Percentiles rank a stretch among this genome's conserved stretches.
Conservation (phyloP, 2,113 vertebrate genomes). For the cat (Felis catus) region F.catus_Fca126_mat1.0 CM031413.1:67058501-67059000, state of each 20-base stretch:
- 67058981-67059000: not conserved
- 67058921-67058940: not conserved
- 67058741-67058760: not conserved
- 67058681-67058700: not conserved
- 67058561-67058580: not conserved
- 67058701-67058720: not conserved
- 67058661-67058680: not conserved
- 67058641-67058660: not conserved
- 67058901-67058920: not conserved
- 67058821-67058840: not conserved
- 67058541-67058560: not conserved
- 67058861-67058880: not conserved
- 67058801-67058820: not conserved
- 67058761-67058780: not conserved
- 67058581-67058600: not conserved
- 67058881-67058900: not conserved
- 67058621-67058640: not conserved
- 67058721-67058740: not conserved
- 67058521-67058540: not conserved
- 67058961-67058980: not conserved
- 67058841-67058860: not conserved
- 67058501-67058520: not conserved
- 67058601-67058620: not conserved
- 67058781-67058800: not conserved
- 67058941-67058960: not conserved